These are phyloP conservation scores for Macquaria australasica DNA, from an alignment of 2,113 vertebrate genomes.

Conservation along the genomic window DNA sequence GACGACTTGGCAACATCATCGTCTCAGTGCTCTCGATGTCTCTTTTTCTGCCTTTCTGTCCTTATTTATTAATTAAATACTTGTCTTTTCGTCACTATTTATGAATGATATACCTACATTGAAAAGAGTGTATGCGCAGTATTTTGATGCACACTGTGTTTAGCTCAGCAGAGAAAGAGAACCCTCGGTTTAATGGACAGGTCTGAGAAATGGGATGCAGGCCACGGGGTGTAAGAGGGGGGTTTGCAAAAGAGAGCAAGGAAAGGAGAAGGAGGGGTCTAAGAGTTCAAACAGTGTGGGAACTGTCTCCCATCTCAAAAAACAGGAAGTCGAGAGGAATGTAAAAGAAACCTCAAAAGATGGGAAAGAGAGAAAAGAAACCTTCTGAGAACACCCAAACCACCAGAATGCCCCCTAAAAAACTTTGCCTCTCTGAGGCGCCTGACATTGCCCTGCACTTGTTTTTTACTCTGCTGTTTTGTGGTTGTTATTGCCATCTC, in stretches of 20 bases:
- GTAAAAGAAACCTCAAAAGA: slow-evolving; percentile 75
- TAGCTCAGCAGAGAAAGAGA: slow-evolving; percentile 20
- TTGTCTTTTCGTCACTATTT: neutral
- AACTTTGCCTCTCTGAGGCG: slow-evolving; percentile 34
- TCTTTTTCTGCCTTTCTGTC: slow-evolving; percentile 30
- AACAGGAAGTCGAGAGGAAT: slow-evolving; percentile 80
- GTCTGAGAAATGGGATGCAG: slow-evolving; percentile 41
- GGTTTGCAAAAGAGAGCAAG: slow-evolving; percentile 32
- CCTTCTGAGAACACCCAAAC: slow-evolving; percentile 63
- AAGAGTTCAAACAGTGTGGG: slow-evolving; percentile 77
- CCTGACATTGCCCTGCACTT: slow-evolving; percentile 61
- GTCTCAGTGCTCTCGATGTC: slow-evolving; percentile 11
- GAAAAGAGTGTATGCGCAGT: neutral
- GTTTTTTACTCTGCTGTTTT: slow-evolving; percentile 61
- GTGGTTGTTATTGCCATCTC: slow-evolving; percentile 73
- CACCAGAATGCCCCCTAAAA: slow-evolving; percentile 62
- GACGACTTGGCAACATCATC: slow-evolving; percentile 59
- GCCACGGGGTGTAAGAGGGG: slow-evolving; percentile 40
- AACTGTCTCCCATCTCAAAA: slow-evolving; percentile 76
- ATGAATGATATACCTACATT: neutral
- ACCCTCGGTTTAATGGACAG: slow-evolving; percentile 19
- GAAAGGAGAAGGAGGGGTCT: slow-evolving; percentile 53
- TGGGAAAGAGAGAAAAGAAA: slow-evolving; percentile 64
- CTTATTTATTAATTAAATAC: slow-evolving; percentile 10
- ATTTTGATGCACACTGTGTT: neutral